Percentiles rank a stretch among this genome's conserved stretches.
Conservation (phyloP, 2,797 vertebrate genomes). For the Liparis tanakae region DNA sequence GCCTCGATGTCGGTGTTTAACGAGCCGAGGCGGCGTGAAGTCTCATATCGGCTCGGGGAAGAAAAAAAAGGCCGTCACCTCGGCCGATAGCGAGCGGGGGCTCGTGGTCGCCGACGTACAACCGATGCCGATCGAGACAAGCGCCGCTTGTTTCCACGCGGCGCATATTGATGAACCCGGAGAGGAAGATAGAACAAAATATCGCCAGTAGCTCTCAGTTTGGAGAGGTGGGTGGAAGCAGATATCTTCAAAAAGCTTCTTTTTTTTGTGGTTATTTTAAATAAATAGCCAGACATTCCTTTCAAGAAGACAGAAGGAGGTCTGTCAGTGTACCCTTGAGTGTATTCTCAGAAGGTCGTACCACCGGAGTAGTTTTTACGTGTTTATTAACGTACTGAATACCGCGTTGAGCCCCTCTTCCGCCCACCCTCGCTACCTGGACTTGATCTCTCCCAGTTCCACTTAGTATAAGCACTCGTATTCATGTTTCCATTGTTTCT, state of each 20-base stretch:
- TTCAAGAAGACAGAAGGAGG: slow-evolving; percentile 15
- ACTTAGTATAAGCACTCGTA: slow-evolving; percentile 41
- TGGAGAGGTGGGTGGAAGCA: background rate
- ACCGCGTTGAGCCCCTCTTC: slow-evolving; percentile 9
- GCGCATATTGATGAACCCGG: slow-evolving; percentile 69
- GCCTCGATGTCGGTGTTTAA: slow-evolving; percentile 74
- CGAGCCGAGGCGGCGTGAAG: slow-evolving; percentile 74
- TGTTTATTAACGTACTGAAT: too few relatives aligned
- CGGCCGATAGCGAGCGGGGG: slow-evolving; percentile 71
- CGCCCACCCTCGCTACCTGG: slow-evolving; percentile 39
- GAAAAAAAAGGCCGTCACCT: slow-evolving; percentile 68
- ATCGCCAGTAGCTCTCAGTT: slow-evolving; percentile 12
- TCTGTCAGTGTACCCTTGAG: slow-evolving; percentile 7
- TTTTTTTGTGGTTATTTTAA: slow-evolving; percentile 27
- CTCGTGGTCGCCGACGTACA: slow-evolving; percentile 71
- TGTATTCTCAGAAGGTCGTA: background rate
- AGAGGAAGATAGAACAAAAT: slow-evolving; percentile 31
- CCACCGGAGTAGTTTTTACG: background rate
- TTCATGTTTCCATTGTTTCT: slow-evolving; percentile 37
- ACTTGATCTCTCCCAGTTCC: slow-evolving; percentile 33
- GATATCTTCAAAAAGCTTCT: slow-evolving; percentile 16
- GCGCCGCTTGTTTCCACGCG: slow-evolving; percentile 52
- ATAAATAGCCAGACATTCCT: slow-evolving; percentile 36
- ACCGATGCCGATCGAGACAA: slow-evolving; percentile 71
- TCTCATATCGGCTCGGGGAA: slow-evolving; percentile 70